Conservation (phyloP, 1,140 invertebrate species). For the Venturia canescens region DNA sequence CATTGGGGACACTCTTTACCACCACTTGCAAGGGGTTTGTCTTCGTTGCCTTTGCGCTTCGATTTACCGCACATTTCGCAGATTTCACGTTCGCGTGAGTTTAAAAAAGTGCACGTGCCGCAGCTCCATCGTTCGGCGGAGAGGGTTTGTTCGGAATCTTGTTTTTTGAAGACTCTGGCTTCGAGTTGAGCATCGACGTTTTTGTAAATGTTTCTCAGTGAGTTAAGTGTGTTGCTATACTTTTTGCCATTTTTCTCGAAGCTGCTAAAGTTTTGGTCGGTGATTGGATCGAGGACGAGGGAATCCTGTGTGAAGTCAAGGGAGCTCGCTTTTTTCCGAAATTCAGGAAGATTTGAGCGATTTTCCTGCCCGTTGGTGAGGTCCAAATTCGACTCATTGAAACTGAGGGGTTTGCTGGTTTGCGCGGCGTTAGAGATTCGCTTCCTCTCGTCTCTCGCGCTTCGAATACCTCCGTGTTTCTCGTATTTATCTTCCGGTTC, state of each 20-base stretch:
- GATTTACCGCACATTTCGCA: constrained; percentile 89
- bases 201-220: neutral
- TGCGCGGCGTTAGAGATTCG: neutral
- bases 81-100: constrained; percentile 77
- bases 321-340: constrained; percentile 59
- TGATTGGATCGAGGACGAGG: constrained; percentile 2
- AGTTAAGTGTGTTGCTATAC: constrained; percentile 31
- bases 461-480: constrained; percentile 25
- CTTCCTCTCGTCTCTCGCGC: constrained; percentile 30
- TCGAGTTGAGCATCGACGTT: neutral
- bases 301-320: constrained; percentile 59
- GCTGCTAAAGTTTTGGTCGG: neutral
- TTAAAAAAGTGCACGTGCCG: constrained; percentile 84
- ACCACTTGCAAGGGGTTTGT: constrained; percentile 83
- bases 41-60: constrained; percentile 79
- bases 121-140: constrained; percentile 80
- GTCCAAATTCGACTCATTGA: constrained; percentile 43
- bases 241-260: constrained; percentile 18
- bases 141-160: neutral
- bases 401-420: constrained; percentile 6
- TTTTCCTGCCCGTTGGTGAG: constrained; percentile 50
- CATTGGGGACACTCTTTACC: constrained; percentile 87
- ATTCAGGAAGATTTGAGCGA: constrained; percentile 47
- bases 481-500: constrained; percentile 57
- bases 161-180: constrained; percentile 33